These are phyloP conservation scores for Drosophila differens DNA, from an alignment of 2,888 invertebrate genomes.

Conservation along the genomic window DNA sequence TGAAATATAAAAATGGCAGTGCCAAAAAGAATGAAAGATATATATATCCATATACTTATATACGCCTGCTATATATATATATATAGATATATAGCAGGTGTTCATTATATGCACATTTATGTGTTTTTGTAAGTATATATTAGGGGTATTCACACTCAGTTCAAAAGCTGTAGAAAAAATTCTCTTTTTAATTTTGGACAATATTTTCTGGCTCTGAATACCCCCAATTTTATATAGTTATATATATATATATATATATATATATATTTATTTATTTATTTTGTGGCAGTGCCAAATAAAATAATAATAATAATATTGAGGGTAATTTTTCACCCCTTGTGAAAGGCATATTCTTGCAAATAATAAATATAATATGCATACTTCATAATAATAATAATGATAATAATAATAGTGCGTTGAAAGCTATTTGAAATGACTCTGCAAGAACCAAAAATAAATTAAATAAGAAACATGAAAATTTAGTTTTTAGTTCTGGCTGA, in stretches of 20 bases:
- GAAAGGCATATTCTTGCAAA: slow-evolving; percentile 44
- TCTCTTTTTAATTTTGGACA: not conserved
- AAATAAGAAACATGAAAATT: slow-evolving; percentile 22
- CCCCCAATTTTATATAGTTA: slow-evolving; percentile 3
- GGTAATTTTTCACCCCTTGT: slow-evolving; percentile 42
- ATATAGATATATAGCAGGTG: slow-evolving; percentile 24
- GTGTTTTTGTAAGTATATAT: slow-evolving; percentile 2
- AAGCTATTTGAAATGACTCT: slow-evolving; percentile 63
- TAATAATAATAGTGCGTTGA: slow-evolving; percentile 43
- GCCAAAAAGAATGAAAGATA: slow-evolving; percentile 46
- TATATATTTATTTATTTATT: slow-evolving; percentile 5
- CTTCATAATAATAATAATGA: slow-evolving; percentile 33
- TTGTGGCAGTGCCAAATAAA: slow-evolving; percentile 55
- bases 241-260: slow-evolving; percentile 16
- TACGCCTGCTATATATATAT: not conserved
- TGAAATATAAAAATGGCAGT: slow-evolving; percentile 45
- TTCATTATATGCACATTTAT: slow-evolving; percentile 3
- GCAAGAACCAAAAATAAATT: slow-evolving; percentile 35
- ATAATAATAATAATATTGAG: slow-evolving; percentile 25
- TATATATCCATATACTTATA: slow-evolving; percentile 8
- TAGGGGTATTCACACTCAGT: slow-evolving; percentile 4
- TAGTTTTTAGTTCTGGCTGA: slow-evolving; percentile 16
- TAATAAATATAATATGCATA: slow-evolving; percentile 30
- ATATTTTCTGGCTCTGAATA: slow-evolving; percentile 1
- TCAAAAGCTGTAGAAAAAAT: not conserved